A percentile compares a stretch with the other conserved stretches of the same genome.
phyloP scores from a whole-genome alignment of 2,888 invertebrate species.

The Digitonthophagus gazella region DNA sequence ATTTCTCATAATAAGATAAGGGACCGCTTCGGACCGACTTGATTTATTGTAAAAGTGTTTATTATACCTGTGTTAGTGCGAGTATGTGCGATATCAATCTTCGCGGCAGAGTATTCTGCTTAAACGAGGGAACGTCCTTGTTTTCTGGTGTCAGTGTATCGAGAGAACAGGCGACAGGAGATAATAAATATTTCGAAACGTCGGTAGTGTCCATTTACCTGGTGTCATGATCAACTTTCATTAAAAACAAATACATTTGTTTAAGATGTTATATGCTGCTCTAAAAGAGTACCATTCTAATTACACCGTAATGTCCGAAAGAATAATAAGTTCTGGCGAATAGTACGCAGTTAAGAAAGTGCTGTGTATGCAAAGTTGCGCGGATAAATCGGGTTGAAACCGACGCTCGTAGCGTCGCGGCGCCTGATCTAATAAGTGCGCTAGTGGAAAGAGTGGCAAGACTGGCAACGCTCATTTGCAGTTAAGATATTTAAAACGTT shows the following conservation, averaged over 20 bases:
- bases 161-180: background rate
- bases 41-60: conserved; percentile 27
- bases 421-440: conserved; percentile 26
- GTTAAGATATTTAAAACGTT: conserved; percentile 29
- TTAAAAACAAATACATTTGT: too few relatives aligned
- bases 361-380: conserved; percentile 27
- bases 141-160: conserved; percentile 10
- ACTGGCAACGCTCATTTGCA: conserved; percentile 27
- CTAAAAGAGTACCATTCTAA: too few relatives aligned
- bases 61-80: conserved; percentile 20
- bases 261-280: too few relatives aligned
- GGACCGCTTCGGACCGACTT: conserved; percentile 24
- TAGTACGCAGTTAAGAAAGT: conserved; percentile 21
- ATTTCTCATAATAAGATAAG: conserved; percentile 28
- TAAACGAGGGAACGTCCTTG: conserved; percentile 9
- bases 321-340: conserved; percentile 20
- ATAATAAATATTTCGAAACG: background rate
- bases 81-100: conserved; percentile 15
- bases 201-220: background rate
- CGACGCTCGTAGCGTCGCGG: conserved; percentile 12
- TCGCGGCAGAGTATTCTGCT: background rate
- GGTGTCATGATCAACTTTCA: background rate
- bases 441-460: background rate
- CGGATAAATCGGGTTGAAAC: conserved; percentile 17
- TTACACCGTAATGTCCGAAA: too few relatives aligned